These are phyloP conservation scores for Stichodactyla helianthus DNA, from an alignment of 64 coral and sea anemone genomes.

Conservation along the genomic window DNA sequence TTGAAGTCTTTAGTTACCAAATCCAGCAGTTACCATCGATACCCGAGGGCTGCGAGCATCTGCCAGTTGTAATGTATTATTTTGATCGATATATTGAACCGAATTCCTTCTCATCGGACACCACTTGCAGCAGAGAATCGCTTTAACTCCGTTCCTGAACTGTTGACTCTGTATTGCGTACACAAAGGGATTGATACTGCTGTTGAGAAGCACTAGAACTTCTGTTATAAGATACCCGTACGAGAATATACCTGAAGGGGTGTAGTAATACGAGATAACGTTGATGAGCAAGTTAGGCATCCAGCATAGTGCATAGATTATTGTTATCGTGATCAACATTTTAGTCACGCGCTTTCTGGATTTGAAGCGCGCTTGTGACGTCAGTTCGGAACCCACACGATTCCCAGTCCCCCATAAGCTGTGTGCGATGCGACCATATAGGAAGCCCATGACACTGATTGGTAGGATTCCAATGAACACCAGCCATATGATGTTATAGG, in stretches of 20 bases:
- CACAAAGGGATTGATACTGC: constrained; percentile 47
- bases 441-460: neutral
- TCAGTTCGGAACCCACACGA: neutral
- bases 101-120: neutral
- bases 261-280: constrained; percentile 17
- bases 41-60: neutral
- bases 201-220: constrained; percentile 33
- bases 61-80: neutral
- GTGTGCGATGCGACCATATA: constrained; percentile 30
- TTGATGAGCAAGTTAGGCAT: constrained; percentile 37
- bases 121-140: constrained; percentile 12
- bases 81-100: neutral
- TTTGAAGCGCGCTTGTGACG: constrained; percentile 20
- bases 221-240: constrained; percentile 43
- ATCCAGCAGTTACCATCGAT: neutral
- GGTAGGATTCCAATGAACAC: constrained; percentile 32
- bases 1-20: neutral
- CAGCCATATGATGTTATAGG: constrained; percentile 33
- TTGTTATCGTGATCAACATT: constrained; percentile 25
- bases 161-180: constrained; percentile 39
- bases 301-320: constrained; percentile 38
- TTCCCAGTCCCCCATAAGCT: constrained; percentile 21
- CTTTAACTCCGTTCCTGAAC: constrained; percentile 20
- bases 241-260: neutral
- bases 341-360: constrained; percentile 32